Percentiles rank a stretch among this genome's conserved stretches.
Conservation (phyloP, 2,797 vertebrate genomes). For the Chanos chanos region DNA sequence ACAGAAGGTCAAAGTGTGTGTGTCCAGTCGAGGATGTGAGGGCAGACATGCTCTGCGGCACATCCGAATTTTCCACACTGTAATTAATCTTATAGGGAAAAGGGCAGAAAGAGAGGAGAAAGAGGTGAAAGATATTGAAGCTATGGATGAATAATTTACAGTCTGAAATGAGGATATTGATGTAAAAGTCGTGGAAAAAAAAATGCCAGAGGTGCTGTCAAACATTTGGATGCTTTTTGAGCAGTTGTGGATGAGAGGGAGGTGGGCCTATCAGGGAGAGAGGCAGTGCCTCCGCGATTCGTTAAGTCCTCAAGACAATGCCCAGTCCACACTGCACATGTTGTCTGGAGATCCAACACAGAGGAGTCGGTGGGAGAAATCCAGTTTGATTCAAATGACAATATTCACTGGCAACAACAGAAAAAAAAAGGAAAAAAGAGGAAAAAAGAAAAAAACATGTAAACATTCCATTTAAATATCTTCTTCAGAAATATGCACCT, state of each 20-base stretch:
- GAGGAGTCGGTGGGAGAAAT: slow-evolving; percentile 25
- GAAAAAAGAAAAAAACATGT: no score
- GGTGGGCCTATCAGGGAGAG: no score
- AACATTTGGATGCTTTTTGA: no score
- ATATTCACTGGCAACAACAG: slow-evolving; percentile 38
- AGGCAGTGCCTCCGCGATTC: neutral
- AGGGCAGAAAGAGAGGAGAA: neutral
- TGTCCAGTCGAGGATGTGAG: no score
- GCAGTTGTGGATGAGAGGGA: no score
- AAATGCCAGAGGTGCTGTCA: neutral
- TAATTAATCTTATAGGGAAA: no score
- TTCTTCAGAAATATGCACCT: slow-evolving; percentile 37
- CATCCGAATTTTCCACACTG: no score
- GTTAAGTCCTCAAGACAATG: slow-evolving; percentile 1
- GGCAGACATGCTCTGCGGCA: no score
- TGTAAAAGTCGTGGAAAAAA: neutral
- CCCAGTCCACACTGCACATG: slow-evolving; percentile 5
- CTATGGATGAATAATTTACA: no score
- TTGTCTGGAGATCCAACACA: slow-evolving; percentile 20
- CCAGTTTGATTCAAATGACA: slow-evolving; percentile 30
- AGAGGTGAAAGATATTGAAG: no score
- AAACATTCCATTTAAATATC: slow-evolving; percentile 41
- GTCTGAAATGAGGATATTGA: neutral
- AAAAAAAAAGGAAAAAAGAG: no score
- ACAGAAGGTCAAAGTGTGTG: no score